Base-by-base conservation (phyloP, 1,140 invertebrate genomes). In the Zaprionus africanus region DNA sequence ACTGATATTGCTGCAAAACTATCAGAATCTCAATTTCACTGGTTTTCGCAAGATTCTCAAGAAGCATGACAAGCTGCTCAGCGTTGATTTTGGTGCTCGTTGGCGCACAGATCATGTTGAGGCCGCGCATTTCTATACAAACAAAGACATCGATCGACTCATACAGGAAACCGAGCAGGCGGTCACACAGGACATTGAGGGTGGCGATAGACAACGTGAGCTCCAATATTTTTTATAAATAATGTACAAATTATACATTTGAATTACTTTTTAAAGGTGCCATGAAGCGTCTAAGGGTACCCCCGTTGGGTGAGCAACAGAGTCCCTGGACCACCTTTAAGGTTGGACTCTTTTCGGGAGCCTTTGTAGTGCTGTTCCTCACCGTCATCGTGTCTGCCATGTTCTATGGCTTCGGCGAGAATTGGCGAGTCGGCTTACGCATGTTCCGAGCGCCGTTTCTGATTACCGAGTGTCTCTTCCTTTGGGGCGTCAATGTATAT, bases 1-100 rank as follows among this genome's bases (percentile, higher is more conserved):
- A 85, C 87, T 99, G 7, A 97, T 99, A 81, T 93, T 98, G 9
- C 93, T 94, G 22, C 95, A 96, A 86, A 96, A 95, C 79, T 96
- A 96, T 81, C 95, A 96, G 90, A 97, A 97, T 83, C 93, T 98
- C 1, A 98, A 98, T 93, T 97, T 97, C 77, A 98, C 97, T 12
- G 98, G 98, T 0, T 98, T 99, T 93, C 94, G 97, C 57, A 99
- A 98, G 92, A 99, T 98, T 75, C 93, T 98, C 15, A 99, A 99
- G 91, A 98, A 98, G 93, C 98, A 98, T 93, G 98, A 98, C 92
- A 99, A 99, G 94, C 54, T 95, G 72, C 88, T 96, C 19, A 93
- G 92, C 64, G 94, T 94, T 4, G 94, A 95, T 63, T 84, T 92
- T 41, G 95, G 95, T 19, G 93, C 93, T 17, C 94, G 95, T 90